Evolutionary conservation across 2,797 vertebrate species (phyloP).

Genomic region (Eptatretus atami): DNA sequence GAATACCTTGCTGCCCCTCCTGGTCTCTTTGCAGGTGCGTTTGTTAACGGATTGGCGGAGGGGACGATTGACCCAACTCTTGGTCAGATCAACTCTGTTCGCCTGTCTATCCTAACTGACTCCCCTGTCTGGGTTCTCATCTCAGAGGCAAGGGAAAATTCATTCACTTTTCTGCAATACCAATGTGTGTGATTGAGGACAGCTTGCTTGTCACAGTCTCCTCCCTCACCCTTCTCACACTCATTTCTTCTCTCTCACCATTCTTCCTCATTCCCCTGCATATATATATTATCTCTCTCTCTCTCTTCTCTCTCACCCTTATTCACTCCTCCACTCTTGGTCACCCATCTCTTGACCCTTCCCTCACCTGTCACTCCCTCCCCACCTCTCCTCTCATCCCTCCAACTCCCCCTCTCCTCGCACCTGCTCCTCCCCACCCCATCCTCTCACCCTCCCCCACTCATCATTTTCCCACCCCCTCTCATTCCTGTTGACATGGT

Average conservation of each 20-base stretch:
- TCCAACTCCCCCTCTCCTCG: background rate
- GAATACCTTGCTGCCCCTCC: conserved; percentile 6
- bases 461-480: no score
- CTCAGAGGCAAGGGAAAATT: conserved; percentile 29
- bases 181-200: background rate
- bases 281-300: background rate
- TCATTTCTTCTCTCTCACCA: background rate
- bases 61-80: conserved; percentile 64
- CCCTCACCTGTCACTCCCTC: no score
- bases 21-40: conserved; percentile 22
- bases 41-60: conserved; percentile 55
- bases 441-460: no score
- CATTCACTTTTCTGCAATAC: no score
- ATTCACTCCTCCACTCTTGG: no score
- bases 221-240: background rate
- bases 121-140: conserved; percentile 90
- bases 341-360: no score
- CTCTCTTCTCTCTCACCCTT: background rate
- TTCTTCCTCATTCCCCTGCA: background rate
- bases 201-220: background rate
- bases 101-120: conserved; percentile 54
- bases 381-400: no score
- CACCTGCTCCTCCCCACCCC: no score
- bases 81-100: conserved; percentile 57
- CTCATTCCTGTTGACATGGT: no score